Evolutionary conservation across 2,797 vertebrate species (phyloP).

Genomic region (Threskiornis aethiopicus): DNA sequence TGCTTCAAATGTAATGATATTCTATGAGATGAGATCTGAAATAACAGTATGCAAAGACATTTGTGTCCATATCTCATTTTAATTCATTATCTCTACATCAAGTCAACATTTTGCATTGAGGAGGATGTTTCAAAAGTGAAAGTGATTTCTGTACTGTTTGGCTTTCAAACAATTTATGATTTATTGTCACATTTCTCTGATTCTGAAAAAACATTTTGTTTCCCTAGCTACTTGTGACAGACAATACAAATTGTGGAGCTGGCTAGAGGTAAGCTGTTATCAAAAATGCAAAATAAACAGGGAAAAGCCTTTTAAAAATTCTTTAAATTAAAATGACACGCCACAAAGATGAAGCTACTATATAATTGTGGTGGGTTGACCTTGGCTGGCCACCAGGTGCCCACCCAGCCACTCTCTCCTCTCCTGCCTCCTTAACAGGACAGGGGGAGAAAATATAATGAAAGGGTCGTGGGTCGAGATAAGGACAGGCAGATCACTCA

Average conservation of each 20-base stretch:
- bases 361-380: neutral
- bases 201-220: neutral
- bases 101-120: neutral
- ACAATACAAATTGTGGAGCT: neutral
- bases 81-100: neutral
- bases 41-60: neutral
- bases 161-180: neutral
- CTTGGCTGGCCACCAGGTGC: neutral
- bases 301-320: neutral
- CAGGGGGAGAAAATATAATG: accelerated
- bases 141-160: neutral
- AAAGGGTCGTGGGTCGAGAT: accelerated
- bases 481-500: neutral
- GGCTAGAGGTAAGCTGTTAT: neutral
- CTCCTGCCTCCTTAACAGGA: neutral
- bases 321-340: neutral
- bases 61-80: neutral
- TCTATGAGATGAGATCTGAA: neutral
- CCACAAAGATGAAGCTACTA: neutral
- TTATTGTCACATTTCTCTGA: neutral
- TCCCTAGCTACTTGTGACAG: neutral
- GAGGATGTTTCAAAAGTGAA: neutral
- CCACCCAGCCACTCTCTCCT: neutral
- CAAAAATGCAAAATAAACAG: neutral
- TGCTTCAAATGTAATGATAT: neutral